Conservation (phyloP, 2,797 vertebrate species). For the Pantherophis vulpinus region DNA sequence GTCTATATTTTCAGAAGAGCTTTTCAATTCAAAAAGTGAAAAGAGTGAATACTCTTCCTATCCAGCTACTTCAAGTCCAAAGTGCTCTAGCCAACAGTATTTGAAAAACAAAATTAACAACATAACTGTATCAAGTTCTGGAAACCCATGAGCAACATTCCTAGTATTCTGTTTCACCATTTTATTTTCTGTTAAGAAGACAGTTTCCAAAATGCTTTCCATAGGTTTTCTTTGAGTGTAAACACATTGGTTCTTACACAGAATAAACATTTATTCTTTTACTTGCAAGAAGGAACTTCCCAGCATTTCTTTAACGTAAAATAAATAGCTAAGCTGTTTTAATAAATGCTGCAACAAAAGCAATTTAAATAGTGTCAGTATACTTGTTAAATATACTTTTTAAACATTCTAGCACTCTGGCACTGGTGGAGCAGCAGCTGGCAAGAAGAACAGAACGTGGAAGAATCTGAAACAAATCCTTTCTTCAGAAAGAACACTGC, state of each 20-base stretch:
- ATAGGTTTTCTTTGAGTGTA: slow-evolving; percentile 51
- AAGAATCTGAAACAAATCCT: slow-evolving; percentile 99
- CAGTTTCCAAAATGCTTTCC: slow-evolving; percentile 42
- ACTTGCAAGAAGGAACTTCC: slow-evolving; percentile 47
- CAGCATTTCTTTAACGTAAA: slow-evolving; percentile 26
- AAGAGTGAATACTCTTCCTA: too few relatives aligned
- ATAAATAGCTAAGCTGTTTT: slow-evolving; percentile 43
- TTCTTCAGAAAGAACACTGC: slow-evolving; percentile 88
- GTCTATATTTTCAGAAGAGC: too few relatives aligned
- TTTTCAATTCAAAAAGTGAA: too few relatives aligned
- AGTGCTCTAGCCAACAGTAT: slow-evolving; percentile 45
- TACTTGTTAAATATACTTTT: slow-evolving; percentile 51
- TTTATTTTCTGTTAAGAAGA: not conserved
- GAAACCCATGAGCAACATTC: not conserved
- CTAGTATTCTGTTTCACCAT: not conserved
- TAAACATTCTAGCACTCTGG: slow-evolving; percentile 85
- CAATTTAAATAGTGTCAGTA: slow-evolving; percentile 32
- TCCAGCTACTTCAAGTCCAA: slow-evolving; percentile 10
- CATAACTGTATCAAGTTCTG: slow-evolving; percentile 37
- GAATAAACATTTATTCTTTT: slow-evolving; percentile 41
- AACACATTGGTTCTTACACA: slow-evolving; percentile 41
- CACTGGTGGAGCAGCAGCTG: slow-evolving; percentile 92
- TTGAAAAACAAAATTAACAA: slow-evolving; percentile 49
- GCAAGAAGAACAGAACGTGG: slow-evolving; percentile 98
- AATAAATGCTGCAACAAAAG: slow-evolving; percentile 34